A percentile compares a stretch with the other conserved stretches of the same genome.
These are phyloP conservation scores for Zoanthus sociatus DNA, from an alignment of 92 coral and sea anemone genomes.

Conservation along the genomic window DNA sequence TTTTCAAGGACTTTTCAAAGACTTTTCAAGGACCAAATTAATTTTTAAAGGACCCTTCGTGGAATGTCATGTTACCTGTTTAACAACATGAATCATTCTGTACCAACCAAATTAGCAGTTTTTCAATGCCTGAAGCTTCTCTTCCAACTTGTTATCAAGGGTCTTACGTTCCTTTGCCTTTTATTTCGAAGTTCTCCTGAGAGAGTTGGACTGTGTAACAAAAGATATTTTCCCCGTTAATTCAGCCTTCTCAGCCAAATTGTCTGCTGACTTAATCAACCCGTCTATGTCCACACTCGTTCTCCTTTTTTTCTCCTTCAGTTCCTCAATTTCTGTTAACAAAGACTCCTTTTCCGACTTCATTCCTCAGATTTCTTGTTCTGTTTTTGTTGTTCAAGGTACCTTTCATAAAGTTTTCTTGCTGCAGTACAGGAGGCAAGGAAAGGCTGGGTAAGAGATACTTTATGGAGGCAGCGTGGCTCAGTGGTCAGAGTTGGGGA, in stretches of 20 bases:
- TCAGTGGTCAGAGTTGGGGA: too few relatives aligned
- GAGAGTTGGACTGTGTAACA: constrained; percentile 10
- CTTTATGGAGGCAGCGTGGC: too few relatives aligned
- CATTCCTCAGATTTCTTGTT: constrained; percentile 58
- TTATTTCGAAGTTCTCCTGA: constrained; percentile 11
- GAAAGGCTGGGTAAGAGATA: constrained; percentile 49
- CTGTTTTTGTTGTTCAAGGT: constrained; percentile 47
- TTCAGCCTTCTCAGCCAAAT: constrained; percentile 6
- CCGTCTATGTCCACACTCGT: constrained; percentile 47
- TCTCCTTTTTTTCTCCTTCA: constrained; percentile 48
- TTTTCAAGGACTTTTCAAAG: constrained; percentile 15
- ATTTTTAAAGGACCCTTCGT: constrained; percentile 27
- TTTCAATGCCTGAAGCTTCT: constrained; percentile 19
- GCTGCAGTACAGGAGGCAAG: constrained; percentile 59
- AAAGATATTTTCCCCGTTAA: constrained; percentile 19
- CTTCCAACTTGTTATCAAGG: constrained; percentile 26
- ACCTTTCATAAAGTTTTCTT: constrained; percentile 51
- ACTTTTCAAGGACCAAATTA: constrained; percentile 30
- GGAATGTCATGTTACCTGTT: constrained; percentile 39
- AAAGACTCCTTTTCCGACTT: constrained; percentile 40
- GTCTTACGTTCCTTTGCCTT: constrained; percentile 15
- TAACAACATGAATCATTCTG: constrained; percentile 25
- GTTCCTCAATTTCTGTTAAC: constrained; percentile 43
- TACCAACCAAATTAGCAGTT: constrained; percentile 13
- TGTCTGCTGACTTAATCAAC: constrained; percentile 22